Evolutionary conservation across 2,113 vertebrate genomes (phyloP), one percentile per base, ranked within the genome.

Genomic region (Microtus pennsylvanicus): DNA sequence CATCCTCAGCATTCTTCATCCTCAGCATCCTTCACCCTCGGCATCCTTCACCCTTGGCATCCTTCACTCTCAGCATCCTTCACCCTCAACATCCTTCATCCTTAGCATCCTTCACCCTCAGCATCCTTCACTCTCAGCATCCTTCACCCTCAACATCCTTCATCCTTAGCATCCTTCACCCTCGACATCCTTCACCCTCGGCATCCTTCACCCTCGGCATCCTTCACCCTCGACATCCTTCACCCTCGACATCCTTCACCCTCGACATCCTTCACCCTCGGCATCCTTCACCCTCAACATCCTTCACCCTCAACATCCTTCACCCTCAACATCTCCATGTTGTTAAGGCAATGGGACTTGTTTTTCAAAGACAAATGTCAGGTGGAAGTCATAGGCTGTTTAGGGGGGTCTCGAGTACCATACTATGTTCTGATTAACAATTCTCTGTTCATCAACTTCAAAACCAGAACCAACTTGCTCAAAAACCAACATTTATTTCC

Each of bases 281-380:
- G 3, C 26, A 67, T 67, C 28, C 65, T 67, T 67, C 65, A 67
- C 11, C 65, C 65, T 67, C 12, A 0, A 4, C 67, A 33, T 35
- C 67, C 65, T 67, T 67, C 28, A 67, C 65, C 65, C 65, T 35
- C 33, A 7, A 6, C 67, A 35, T 70, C 69, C 19, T 47, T 47
- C 50, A n/a, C 70, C 16, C 17, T n/a, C 17, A 14, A 3, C n/a
- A 83, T 63, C 80, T 81, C 91, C 19, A 5, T 55, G 52, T 42
- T 81, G 45, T 92, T 52, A 82, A 61, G 38, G 38, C 55, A 69
- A 45, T 55, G 13, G 69, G 85, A n/a, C 58, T 63, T 93, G 69
- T 35, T 91, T 95, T 94, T 45, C 45, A 80, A 89, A 65, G 52
- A 30, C 55, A 77, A 94, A 78, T 95, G 55, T 83, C 83, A 47